These are phyloP conservation scores for Melipona beecheii DNA, from an alignment of 2,888 invertebrate genomes.

Conservation along the genomic window DNA sequence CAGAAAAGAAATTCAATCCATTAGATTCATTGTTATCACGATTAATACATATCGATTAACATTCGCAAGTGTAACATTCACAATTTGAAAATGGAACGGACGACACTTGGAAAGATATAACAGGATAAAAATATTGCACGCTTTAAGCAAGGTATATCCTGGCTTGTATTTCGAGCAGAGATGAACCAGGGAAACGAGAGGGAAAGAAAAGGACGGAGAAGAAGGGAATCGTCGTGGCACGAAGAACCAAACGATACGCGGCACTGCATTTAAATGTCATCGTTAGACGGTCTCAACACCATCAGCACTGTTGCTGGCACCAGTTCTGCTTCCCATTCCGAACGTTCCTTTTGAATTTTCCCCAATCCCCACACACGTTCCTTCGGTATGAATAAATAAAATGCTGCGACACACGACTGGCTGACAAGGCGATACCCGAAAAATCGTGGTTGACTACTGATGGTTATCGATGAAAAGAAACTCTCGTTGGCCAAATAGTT, in stretches of 20 bases:
- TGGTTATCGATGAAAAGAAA: neutral
- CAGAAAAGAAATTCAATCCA: neutral
- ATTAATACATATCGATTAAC: neutral
- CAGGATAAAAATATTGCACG: neutral
- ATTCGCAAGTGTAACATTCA: neutral
- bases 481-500: neutral
- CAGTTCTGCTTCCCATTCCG: constrained; percentile 72
- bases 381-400: constrained; percentile 82
- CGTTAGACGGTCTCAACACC: constrained; percentile 81
- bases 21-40: neutral
- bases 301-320: constrained; percentile 73
- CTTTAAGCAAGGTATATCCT: constrained; percentile 27
- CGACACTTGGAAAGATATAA: neutral
- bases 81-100: neutral
- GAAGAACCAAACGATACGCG: constrained; percentile 82
- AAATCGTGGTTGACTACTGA: constrained; percentile 11
- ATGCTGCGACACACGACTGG: constrained; percentile 50
- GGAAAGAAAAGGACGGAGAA: constrained; percentile 28
- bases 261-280: constrained; percentile 84
- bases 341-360: constrained; percentile 75
- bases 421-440: constrained; percentile 33
- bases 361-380: constrained; percentile 71
- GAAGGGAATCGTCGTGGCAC: constrained; percentile 66
- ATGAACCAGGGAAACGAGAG: constrained; percentile 24
- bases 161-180: constrained; percentile 34